Evolutionary conservation across 2,797 vertebrate genomes (phyloP).

Genomic region (Sardinella longiceps): DNA sequence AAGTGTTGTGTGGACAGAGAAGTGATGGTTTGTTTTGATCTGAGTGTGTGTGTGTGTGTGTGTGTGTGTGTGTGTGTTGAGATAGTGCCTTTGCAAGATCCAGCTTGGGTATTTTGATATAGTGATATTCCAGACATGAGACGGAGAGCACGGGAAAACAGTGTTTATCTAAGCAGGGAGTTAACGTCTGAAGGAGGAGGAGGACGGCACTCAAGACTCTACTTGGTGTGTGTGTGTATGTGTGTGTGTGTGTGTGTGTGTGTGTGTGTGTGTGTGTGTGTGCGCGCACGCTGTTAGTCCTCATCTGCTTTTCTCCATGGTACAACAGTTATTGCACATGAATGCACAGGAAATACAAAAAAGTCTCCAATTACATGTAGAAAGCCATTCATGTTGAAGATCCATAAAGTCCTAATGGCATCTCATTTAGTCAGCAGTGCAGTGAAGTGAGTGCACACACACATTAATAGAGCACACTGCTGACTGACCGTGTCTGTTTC

Average conservation of each 20-base stretch:
- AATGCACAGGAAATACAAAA: neutral
- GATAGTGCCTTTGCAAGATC: neutral
- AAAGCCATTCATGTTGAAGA: neutral
- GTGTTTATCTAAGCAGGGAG: neutral
- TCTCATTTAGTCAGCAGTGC: neutral
- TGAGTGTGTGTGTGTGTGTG: neutral
- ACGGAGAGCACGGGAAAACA: neutral
- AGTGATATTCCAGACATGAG: neutral
- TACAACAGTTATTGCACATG: neutral
- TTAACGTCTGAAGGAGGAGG: neutral
- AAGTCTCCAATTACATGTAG: neutral
- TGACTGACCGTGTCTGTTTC: conserved; percentile 18
- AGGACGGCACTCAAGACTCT: neutral
- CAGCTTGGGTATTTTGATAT: neutral
- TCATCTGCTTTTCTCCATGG: neutral
- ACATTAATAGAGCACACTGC: neutral
- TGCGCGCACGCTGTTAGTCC: neutral
- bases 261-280: neutral
- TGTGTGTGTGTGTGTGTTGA: neutral
- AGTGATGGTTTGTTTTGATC: conserved; percentile 12
- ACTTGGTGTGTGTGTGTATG: neutral
- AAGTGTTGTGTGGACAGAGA: neutral
- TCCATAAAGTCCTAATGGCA: neutral
- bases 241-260: conserved; percentile 4
- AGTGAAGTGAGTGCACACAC: neutral